phyloP scores from a whole-genome alignment of 2,888 invertebrate genomes.

The Himalopsyche anomala region DNA sequence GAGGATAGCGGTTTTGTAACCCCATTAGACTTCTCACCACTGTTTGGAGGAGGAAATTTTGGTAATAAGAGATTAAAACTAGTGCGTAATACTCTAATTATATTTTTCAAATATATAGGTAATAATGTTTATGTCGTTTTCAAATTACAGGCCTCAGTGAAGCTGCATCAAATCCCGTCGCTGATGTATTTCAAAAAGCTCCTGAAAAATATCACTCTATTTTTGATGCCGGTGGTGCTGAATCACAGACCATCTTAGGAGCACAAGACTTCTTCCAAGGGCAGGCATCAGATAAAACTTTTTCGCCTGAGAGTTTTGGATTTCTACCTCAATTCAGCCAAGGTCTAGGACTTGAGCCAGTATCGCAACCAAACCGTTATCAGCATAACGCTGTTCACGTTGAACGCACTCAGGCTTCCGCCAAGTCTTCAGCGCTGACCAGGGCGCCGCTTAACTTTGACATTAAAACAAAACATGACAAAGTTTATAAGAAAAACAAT shows the following conservation, averaged over 20 bases:
- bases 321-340: constrained; percentile 76
- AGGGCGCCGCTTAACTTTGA: constrained; percentile 73
- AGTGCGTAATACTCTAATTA: too few relatives aligned
- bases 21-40: constrained; percentile 77
- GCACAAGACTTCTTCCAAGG: constrained; percentile 72
- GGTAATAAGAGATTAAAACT: constrained; percentile 68
- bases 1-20: constrained; percentile 74
- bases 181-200: constrained; percentile 68
- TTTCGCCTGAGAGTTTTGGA: constrained; percentile 74
- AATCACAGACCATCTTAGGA: constrained; percentile 69
- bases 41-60: constrained; percentile 73
- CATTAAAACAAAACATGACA: constrained; percentile 74
- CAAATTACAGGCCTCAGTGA: constrained; percentile 58
- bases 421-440: constrained; percentile 60
- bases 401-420: constrained; percentile 62
- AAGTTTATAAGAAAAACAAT: constrained; percentile 73
- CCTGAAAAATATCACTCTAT: constrained; percentile 75
- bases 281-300: constrained; percentile 72
- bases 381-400: constrained; percentile 61
- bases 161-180: constrained; percentile 69
- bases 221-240: constrained; percentile 75
- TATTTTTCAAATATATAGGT: too few relatives aligned
- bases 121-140: neutral
- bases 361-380: constrained; percentile 65
- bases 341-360: constrained; percentile 71